Evolutionary conservation across 2,888 invertebrate genomes (phyloP).

Genomic region (Andrena hattorfiana): DNA sequence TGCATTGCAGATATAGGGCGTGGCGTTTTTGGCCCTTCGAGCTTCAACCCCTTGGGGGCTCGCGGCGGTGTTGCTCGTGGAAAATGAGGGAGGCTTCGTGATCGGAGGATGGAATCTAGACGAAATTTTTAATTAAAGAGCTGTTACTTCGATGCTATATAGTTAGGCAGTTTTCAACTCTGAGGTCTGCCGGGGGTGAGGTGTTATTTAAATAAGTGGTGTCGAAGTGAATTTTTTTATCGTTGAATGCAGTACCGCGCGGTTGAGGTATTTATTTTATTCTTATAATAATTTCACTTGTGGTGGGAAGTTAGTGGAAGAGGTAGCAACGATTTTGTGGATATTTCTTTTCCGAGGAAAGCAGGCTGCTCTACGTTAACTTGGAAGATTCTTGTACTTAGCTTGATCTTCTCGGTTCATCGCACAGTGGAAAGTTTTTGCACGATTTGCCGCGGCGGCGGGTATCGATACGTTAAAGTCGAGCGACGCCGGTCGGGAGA

Average conservation of each 20-base stretch:
- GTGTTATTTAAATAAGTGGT: no score
- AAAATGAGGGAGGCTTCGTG: not conserved
- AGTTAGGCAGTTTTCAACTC: no score
- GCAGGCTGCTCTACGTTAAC: not conserved
- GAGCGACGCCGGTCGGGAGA: conserved; percentile 26
- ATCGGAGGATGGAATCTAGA: no score
- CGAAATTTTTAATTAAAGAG: no score
- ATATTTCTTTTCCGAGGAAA: not conserved
- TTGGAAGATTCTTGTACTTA: no score
- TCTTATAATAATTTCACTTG: no score
- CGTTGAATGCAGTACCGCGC: no score
- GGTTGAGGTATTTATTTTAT: no score
- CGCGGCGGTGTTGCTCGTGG: not conserved
- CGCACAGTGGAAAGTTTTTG: conserved; percentile 4
- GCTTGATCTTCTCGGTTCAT: not conserved
- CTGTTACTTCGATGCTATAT: no score
- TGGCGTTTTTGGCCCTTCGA: conserved; percentile 58
- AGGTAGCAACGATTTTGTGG: not conserved
- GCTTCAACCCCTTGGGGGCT: conserved; percentile 4
- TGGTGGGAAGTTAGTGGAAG: no score
- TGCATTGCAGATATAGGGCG: conserved; percentile 74
- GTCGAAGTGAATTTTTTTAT: no score
- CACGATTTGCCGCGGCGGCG: not conserved
- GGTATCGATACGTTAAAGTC: conserved; percentile 22
- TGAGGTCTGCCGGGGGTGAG: no score